phyloP scores from a whole-genome alignment of 2,113 vertebrate species.

The Hippotragus niger region DNA sequence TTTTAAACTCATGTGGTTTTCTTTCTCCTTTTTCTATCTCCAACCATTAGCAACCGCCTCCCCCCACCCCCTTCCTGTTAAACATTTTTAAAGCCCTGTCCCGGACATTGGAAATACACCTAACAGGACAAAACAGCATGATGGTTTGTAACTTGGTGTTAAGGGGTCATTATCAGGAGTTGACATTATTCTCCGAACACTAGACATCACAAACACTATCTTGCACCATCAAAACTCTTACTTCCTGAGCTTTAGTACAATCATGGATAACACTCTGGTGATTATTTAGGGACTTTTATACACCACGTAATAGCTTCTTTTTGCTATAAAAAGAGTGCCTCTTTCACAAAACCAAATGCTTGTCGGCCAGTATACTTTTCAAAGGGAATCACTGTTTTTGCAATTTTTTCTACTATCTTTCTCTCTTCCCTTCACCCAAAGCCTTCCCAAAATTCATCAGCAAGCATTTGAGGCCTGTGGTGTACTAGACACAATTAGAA shows the following conservation, averaged over 20 bases:
- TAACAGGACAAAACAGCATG: background rate
- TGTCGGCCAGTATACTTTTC: background rate
- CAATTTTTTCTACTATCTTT: background rate
- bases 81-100: background rate
- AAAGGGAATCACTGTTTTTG: background rate
- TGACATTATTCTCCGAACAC: slow-evolving; percentile 11
- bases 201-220: slow-evolving; percentile 50
- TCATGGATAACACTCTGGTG: slow-evolving; percentile 13
- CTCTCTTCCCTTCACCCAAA: background rate
- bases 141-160: background rate
- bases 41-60: background rate
- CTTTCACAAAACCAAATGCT: slow-evolving; percentile 27
- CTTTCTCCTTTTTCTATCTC: background rate
- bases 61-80: background rate
- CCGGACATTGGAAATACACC: background rate
- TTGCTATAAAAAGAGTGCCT: slow-evolving; percentile 30
- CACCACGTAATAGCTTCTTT: background rate
- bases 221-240: background rate
- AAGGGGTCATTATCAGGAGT: background rate
- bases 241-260: slow-evolving; percentile 21
- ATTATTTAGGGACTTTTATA: slow-evolving; percentile 9
- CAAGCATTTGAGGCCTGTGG: slow-evolving; percentile 21
- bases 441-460: background rate
- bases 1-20: slow-evolving; percentile 40
- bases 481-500: background rate